phyloP scores from a whole-genome alignment of 2,888 invertebrate species.

The Strigamia transsilvanica region DNA sequence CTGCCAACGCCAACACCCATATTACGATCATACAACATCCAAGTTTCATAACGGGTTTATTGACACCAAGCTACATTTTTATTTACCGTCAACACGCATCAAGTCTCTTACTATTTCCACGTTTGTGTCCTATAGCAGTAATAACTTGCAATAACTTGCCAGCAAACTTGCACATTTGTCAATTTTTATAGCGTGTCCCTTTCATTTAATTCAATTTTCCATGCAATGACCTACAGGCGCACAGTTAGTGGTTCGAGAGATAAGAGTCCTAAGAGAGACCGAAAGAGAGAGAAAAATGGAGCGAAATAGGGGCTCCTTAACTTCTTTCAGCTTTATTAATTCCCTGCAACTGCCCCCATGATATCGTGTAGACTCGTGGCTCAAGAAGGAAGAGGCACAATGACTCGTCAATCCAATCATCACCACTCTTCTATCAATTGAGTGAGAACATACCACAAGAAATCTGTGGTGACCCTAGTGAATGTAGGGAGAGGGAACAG shows the following conservation, averaged over 20 bases:
- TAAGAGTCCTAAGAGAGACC: neutral
- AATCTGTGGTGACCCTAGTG: constrained; percentile 24
- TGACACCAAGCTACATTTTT: constrained; percentile 1
- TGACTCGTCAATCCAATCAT: constrained; percentile 39
- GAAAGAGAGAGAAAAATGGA: neutral
- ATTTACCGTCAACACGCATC: constrained; percentile 36
- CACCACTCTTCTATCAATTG: constrained; percentile 12
- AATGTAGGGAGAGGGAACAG: neutral
- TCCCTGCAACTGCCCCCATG: neutral
- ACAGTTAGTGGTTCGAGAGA: constrained; percentile 33
- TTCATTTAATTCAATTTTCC: constrained; percentile 52
- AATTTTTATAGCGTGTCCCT: constrained; percentile 49
- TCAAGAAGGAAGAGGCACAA: neutral
- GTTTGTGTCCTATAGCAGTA: constrained; percentile 11
- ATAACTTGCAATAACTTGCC: constrained; percentile 52
- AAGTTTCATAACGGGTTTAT: neutral
- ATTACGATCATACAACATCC: neutral
- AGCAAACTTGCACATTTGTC: constrained; percentile 52
- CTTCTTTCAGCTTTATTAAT: constrained; percentile 43
- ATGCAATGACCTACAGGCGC: constrained; percentile 48
- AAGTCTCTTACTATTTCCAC: constrained; percentile 26
- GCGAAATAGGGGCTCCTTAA: neutral
- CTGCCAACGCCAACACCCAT: neutral
- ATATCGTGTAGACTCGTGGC: neutral
- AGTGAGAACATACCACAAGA: constrained; percentile 12